A percentile compares a stretch with the other conserved stretches of the same genome.
Conservation (phyloP, 2,888 invertebrate species). For the Zeuzera pyrina region DNA sequence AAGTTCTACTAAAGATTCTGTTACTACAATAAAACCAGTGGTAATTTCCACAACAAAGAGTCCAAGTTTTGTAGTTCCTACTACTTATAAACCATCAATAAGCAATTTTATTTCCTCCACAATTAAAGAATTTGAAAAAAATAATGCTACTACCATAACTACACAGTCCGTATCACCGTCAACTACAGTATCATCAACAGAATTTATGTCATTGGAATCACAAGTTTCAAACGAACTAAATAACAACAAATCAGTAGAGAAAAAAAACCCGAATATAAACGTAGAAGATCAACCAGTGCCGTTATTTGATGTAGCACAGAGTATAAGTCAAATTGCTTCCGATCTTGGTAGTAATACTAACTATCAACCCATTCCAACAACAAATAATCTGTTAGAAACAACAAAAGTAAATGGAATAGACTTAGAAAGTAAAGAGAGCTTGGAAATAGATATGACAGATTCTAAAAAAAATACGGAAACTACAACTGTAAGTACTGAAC, state of each 20-base stretch:
- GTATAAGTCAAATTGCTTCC: conserved; percentile 66
- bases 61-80: conserved; percentile 10
- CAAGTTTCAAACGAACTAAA: conserved; percentile 12
- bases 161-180: conserved; percentile 62
- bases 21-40: conserved; percentile 17
- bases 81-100: conserved; percentile 14
- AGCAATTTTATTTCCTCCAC: conserved; percentile 21
- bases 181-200: conserved; percentile 44
- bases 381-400: conserved; percentile 41
- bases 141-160: conserved; percentile 50
- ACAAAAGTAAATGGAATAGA: conserved; percentile 33
- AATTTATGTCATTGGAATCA: conserved; percentile 28
- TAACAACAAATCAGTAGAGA: conserved; percentile 15
- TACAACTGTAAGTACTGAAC: conserved; percentile 14
- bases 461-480: conserved; percentile 22
- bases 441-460: conserved; percentile 48
- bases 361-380: conserved; percentile 47
- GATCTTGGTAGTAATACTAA: conserved; percentile 51
- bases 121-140: conserved; percentile 32
- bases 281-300: conserved; percentile 32
- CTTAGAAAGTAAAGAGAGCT: conserved; percentile 58
- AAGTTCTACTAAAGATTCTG: conserved; percentile 23
- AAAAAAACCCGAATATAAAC: conserved; percentile 17
- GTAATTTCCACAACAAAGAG: conserved; percentile 11
- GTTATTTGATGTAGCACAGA: conserved; percentile 60